These are phyloP conservation scores for Todiramphus chloris DNA, from an alignment of 2,113 vertebrate genomes.

Conservation along the genomic window DNA sequence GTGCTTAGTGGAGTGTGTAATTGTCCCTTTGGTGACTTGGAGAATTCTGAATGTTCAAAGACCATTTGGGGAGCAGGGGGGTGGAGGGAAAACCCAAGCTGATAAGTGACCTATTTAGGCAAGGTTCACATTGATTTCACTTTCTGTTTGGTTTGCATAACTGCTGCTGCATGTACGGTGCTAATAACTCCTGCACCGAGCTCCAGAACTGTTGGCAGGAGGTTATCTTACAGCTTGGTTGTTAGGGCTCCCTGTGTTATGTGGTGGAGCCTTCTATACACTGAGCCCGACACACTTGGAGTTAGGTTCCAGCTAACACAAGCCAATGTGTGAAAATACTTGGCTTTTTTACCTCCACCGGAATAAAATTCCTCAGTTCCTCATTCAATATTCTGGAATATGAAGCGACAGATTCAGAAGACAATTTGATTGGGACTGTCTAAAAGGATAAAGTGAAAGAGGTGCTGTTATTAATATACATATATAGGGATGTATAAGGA, in stretches of 20 bases:
- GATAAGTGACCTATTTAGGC: slow-evolving; percentile 21
- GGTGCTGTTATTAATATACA: neutral
- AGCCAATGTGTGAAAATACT: neutral
- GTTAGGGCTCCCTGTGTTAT: neutral
- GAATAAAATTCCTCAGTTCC: neutral
- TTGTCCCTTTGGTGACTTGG: slow-evolving; percentile 39
- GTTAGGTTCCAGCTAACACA: neutral
- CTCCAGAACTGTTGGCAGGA: neutral
- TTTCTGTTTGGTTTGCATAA: slow-evolving; percentile 26
- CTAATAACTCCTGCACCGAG: neutral
- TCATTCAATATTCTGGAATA: neutral
- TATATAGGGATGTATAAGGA: neutral
- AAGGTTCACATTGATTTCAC: slow-evolving; percentile 22
- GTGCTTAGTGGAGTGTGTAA: slow-evolving; percentile 39
- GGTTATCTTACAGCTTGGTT: neutral
- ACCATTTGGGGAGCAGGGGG: neutral
- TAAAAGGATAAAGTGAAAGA: neutral
- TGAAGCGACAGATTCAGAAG: neutral
- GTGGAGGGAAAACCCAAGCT: neutral
- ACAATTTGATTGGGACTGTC: neutral
- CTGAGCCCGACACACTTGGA: neutral
- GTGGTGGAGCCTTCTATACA: neutral
- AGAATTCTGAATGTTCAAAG: slow-evolving; percentile 19
- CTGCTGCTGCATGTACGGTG: neutral
- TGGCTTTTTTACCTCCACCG: neutral